phyloP scores from a whole-genome alignment of 2,113 vertebrate species.

The Tonatia bakeri region DNA sequence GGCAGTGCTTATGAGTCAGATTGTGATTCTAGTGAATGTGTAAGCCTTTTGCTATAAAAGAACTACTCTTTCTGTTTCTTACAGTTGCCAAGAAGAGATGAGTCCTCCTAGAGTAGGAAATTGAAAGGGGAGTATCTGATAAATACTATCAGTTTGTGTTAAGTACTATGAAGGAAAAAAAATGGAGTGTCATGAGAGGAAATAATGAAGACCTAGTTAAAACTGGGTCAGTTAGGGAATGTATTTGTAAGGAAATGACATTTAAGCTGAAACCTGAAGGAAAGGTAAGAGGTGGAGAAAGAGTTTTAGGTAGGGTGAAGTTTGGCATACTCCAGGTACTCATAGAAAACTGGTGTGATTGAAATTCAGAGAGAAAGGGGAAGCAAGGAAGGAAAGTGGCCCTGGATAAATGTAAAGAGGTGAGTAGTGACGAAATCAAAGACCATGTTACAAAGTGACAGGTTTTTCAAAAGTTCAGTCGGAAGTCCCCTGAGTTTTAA shows the following conservation, averaged over 20 bases:
- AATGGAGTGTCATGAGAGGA: not conserved
- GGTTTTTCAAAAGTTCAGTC: not conserved
- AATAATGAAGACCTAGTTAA: not conserved
- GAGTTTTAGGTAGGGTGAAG: conserved; percentile 19
- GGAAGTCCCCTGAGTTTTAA: not conserved
- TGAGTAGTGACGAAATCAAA: not conserved
- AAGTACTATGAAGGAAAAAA: not conserved
- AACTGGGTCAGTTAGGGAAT: not conserved
- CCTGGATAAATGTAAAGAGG: not conserved
- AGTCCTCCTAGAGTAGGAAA: not conserved
- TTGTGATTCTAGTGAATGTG: not conserved
- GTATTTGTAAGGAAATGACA: not conserved
- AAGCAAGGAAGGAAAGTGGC: not conserved
- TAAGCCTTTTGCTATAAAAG: not conserved
- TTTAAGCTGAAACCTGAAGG: conserved; percentile 12
- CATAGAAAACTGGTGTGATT: not conserved
- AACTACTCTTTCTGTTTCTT: not conserved
- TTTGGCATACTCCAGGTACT: not conserved
- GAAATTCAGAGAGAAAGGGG: not conserved
- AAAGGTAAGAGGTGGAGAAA: not conserved
- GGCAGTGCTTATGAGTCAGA: not conserved
- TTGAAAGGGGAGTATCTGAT: not conserved
- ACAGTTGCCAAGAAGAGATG: not conserved
- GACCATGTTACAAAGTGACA: not conserved
- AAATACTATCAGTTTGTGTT: not conserved